phyloP scores from a whole-genome alignment of 2,888 invertebrate genomes.

The Drosophila limbata region DNA sequence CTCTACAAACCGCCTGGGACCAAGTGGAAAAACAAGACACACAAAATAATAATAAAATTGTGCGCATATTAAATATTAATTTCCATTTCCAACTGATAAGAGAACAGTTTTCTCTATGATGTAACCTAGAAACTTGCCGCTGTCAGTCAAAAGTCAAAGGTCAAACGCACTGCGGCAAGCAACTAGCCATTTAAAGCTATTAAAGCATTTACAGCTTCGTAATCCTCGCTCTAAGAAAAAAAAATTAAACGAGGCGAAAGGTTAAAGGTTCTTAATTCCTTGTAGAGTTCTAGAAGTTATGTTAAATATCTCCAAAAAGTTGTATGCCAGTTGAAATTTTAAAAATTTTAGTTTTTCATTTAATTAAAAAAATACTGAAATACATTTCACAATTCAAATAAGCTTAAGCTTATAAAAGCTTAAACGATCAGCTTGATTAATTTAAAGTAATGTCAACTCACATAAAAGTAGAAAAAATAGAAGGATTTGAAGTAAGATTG shows the following conservation, averaged over 20 bases:
- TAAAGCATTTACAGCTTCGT: neutral
- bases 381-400: too few relatives aligned
- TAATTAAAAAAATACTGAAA: too few relatives aligned
- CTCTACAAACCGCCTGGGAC: slow-evolving; percentile 26
- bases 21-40: slow-evolving; percentile 13
- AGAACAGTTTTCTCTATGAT: slow-evolving; percentile 41
- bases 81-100: slow-evolving; percentile 79
- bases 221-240: neutral
- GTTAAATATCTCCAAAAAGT: too few relatives aligned
- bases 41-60: slow-evolving; percentile 62
- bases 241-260: neutral
- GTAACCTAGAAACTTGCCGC: slow-evolving; percentile 21
- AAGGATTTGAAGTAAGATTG: too few relatives aligned
- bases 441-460: too few relatives aligned
- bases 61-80: slow-evolving; percentile 76
- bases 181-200: slow-evolving; percentile 40
- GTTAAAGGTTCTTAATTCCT: neutral
- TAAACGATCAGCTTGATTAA: too few relatives aligned
- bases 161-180: slow-evolving; percentile 18
- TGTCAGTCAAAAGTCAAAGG: slow-evolving; percentile 33
- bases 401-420: too few relatives aligned
- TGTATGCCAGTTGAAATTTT: too few relatives aligned
- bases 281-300: too few relatives aligned
- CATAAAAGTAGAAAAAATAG: too few relatives aligned
- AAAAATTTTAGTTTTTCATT: too few relatives aligned